Conservation (phyloP, 2,113 vertebrate species). For the Pelvicachromis taeniatus region DNA sequence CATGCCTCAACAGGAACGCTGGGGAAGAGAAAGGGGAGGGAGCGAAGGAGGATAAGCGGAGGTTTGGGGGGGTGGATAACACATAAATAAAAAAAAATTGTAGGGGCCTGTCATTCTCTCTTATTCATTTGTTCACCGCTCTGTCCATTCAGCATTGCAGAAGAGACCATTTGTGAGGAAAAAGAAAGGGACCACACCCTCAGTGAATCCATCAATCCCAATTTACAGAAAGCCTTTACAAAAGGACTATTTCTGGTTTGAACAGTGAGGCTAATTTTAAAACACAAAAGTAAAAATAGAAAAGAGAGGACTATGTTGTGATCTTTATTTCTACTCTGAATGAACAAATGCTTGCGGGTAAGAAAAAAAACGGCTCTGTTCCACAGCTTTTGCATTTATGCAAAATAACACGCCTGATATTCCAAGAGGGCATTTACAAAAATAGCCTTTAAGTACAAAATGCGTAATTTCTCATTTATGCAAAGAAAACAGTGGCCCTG, state of each 20-base stretch:
- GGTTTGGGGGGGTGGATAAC: background rate
- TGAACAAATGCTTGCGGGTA: background rate
- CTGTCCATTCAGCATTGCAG: constrained; percentile 78
- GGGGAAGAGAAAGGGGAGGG: constrained; percentile 14
- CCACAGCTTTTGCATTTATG: background rate
- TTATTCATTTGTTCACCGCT: constrained; percentile 76
- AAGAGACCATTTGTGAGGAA: constrained; percentile 20
- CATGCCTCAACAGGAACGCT: constrained; percentile 82
- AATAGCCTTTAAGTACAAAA: constrained; percentile 42
- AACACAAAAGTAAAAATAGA: constrained; percentile 31
- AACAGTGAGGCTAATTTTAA: constrained; percentile 34
- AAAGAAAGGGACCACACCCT: constrained; percentile 27
- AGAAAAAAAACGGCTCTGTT: background rate
- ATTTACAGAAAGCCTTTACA: constrained; percentile 10
- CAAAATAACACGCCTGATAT: constrained; percentile 26
- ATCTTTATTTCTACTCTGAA: constrained; percentile 16
- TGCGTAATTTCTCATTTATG: constrained; percentile 54
- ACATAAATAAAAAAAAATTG: background rate
- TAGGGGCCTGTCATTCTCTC: constrained; percentile 43
- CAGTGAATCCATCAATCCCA: constrained; percentile 24
- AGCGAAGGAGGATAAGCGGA: constrained; percentile 9
- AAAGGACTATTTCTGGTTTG: constrained; percentile 28
- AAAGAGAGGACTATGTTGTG: background rate
- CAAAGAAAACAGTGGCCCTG: constrained; percentile 45
- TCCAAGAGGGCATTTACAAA: constrained; percentile 14